These are phyloP conservation scores for Pseudolaguvia tuberculata DNA, from an alignment of 2,113 vertebrate genomes.

Conservation along the genomic window DNA sequence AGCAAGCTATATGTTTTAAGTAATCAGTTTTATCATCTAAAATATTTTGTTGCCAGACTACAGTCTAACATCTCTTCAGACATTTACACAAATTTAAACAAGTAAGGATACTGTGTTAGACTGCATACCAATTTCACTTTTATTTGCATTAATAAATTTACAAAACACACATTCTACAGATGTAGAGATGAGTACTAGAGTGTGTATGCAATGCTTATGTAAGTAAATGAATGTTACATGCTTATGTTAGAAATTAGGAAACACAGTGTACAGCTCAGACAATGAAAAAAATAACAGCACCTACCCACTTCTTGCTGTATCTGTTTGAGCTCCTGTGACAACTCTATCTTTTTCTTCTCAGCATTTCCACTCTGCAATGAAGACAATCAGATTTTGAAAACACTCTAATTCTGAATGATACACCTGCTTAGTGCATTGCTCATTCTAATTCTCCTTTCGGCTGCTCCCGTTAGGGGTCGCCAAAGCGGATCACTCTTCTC, in stretches of 20 bases:
- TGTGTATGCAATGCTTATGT: not conserved
- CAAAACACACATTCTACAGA: not conserved
- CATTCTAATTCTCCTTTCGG: too few relatives aligned
- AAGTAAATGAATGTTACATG: too few relatives aligned
- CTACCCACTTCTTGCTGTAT: constrained; percentile 91
- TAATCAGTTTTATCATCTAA: too few relatives aligned
- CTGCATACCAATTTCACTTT: not conserved
- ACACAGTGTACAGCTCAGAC: not conserved
- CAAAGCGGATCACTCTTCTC: too few relatives aligned
- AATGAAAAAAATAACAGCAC: constrained; percentile 44
- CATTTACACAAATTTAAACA: too few relatives aligned
- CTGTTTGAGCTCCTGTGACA: constrained; percentile 77
- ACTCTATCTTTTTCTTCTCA: constrained; percentile 77
- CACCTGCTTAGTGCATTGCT: not conserved
- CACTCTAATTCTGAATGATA: not conserved
- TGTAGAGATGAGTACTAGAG: not conserved
- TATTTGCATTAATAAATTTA: too few relatives aligned
- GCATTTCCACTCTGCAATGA: constrained; percentile 79
- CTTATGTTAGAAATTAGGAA: not conserved
- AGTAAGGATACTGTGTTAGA: too few relatives aligned
- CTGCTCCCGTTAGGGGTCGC: too few relatives aligned
- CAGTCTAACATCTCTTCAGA: too few relatives aligned
- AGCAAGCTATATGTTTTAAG: too few relatives aligned
- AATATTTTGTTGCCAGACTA: too few relatives aligned
- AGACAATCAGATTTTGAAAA: constrained; percentile 33